Percentiles rank a stretch among this genome's conserved stretches.
Evolutionary conservation across 2,888 invertebrate species (phyloP).

Genomic region (Ptilodon capucinus): DNA sequence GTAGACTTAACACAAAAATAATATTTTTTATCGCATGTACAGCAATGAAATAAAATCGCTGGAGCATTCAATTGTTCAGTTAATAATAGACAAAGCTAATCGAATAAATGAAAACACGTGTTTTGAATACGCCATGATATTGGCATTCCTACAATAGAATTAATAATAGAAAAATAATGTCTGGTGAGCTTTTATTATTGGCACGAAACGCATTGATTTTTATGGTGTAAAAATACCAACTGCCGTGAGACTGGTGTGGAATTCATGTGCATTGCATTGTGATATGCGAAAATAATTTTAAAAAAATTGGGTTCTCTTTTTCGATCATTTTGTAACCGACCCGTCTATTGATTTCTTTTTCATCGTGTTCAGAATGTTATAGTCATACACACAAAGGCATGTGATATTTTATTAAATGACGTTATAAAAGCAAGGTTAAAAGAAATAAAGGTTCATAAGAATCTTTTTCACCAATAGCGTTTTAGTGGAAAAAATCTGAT

Average conservation of each 20-base stretch:
- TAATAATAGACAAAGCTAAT: slow-evolving; percentile 4
- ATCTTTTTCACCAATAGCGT: too few species aligned
- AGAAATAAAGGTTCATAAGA: too few species aligned
- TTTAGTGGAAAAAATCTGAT: too few species aligned
- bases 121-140: slow-evolving; percentile 14
- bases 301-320: too few species aligned
- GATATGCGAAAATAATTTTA: too few species aligned
- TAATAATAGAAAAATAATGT: slow-evolving; percentile 1
- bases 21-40: neutral
- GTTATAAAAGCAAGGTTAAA: too few species aligned
- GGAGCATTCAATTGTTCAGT: neutral
- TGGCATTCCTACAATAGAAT: slow-evolving; percentile 13
- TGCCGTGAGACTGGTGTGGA: neutral
- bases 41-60: neutral
- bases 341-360: too few species aligned
- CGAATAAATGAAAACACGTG: slow-evolving; percentile 13
- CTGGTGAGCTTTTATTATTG: slow-evolving; percentile 1
- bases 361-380: too few species aligned
- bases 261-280: too few species aligned
- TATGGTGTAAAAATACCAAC: slow-evolving; percentile 2
- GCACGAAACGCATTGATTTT: slow-evolving; percentile 5
- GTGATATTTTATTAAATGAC: too few species aligned
- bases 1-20: neutral
- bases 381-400: too few species aligned
- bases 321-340: too few species aligned